Base-by-base conservation (phyloP, 2,888 invertebrate species). In the Meloe dianella region DNA sequence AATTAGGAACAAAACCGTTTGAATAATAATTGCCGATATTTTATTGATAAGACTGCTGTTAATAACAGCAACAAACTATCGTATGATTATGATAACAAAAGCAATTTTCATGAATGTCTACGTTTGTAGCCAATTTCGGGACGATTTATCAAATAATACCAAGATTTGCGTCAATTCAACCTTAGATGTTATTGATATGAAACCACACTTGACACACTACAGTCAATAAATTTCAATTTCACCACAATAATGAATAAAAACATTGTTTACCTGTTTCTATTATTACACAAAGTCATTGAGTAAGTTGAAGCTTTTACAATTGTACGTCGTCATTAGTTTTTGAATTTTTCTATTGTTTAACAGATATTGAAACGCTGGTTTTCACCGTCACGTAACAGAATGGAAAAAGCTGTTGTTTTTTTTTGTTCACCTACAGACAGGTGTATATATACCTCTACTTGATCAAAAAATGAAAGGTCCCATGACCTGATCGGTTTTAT, bases 141-240 rank as follows among this genome's bases (percentile, higher is more conserved):
- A 7, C 2, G 14, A 35, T 12, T 35, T 35, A 12, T 35, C 12
- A 10, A 35, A 10, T 35, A 14, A 3, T 7, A 6, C n/a, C 7
- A 41, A 17, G 17, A 41, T 17, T 17, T 8, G 5, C n/a, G 2
- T 38, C 6, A 41, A 22, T 51, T 51, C 10, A 22, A 51, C 47
- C 20, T 20, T 22, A 51, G 47, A 10, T 51, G 22, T 9, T 22
- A 22, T 51, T 51, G 24, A 51, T 22, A 6, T 9, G 10, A 22
- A 51, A 51, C 51, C 51, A 14, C 51, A 51, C 2, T 51, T 22
- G 51, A 51, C 51, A 22, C n/a, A n/a, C n/a, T n/a, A n/a, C 51
- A 1, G 24, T 2, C 22, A 24, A 51, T 51, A 51, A 51, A 51
- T 51, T 24, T 51, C 22, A 10, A 24, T 51, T 24, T 8, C 9